A percentile compares a stretch with the other conserved stretches of the same genome.
Conservation (phyloP, 2,113 vertebrate genomes). For the Carettochelys insculpta region DNA sequence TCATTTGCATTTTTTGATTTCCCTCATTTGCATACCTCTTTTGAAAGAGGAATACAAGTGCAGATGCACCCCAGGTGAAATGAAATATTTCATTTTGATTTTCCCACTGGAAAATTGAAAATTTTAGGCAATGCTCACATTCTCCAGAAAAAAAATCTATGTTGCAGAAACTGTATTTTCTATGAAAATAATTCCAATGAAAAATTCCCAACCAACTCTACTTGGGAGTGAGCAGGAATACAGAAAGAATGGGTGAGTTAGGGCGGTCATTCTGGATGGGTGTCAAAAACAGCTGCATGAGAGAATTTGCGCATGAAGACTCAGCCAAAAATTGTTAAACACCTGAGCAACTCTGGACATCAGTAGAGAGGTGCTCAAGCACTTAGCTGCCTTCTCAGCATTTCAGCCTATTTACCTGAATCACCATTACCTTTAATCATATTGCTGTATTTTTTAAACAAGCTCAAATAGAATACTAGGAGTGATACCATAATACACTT, state of each 20-base stretch:
- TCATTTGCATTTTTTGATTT: too few species aligned
- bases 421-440: not conserved
- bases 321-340: not conserved
- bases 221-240: not conserved
- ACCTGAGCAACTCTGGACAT: not conserved
- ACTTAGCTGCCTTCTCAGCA: not conserved
- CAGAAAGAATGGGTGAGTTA: not conserved
- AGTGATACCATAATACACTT: not conserved
- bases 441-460: not conserved
- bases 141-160: not conserved
- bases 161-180: not conserved
- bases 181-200: not conserved
- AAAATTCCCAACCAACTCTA: not conserved
- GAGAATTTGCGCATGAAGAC: not conserved
- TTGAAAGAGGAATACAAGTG: too few species aligned
- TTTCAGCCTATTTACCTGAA: not conserved
- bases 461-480: not conserved
- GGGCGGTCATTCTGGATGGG: not conserved
- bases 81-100: not conserved
- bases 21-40: too few species aligned
- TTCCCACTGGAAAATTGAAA: not conserved
- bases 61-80: not conserved
- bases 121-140: not conserved
- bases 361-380: not conserved
- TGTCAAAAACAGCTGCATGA: not conserved